These are phyloP conservation scores for Upupa epops DNA, from an alignment of 2,113 vertebrate species.

Conservation along the genomic window DNA sequence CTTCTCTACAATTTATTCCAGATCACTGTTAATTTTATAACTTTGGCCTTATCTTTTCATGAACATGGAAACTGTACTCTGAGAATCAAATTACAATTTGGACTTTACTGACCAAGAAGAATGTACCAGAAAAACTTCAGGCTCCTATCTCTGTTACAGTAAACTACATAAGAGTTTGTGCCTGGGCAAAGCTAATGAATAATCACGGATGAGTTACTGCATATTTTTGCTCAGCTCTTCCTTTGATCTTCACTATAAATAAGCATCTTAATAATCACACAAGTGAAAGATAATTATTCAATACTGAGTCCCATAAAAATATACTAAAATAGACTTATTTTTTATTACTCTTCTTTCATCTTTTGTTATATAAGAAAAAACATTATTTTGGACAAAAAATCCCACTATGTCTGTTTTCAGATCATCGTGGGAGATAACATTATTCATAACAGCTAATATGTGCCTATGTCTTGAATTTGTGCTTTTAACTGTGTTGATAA, in stretches of 20 bases:
- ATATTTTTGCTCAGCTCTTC: background rate
- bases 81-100: background rate
- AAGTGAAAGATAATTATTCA: background rate
- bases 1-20: background rate
- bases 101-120: background rate
- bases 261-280: background rate
- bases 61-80: background rate
- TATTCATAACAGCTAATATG: background rate
- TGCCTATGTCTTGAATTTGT: background rate
- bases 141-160: background rate
- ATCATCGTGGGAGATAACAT: background rate
- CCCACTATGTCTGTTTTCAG: background rate
- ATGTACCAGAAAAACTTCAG: background rate
- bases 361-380: background rate
- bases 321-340: background rate
- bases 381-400: background rate
- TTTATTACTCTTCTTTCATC: background rate
- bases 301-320: background rate
- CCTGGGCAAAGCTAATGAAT: background rate
- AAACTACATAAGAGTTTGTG: background rate
- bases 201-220: background rate
- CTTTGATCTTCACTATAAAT: background rate
- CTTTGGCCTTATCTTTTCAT: background rate
- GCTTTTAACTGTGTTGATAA: background rate
- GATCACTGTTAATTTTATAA: too few relatives aligned